Percentiles rank a stretch among this genome's conserved stretches.
Evolutionary conservation across 2,113 vertebrate genomes (phyloP).

Genomic region (Myiagra hebetior): DNA sequence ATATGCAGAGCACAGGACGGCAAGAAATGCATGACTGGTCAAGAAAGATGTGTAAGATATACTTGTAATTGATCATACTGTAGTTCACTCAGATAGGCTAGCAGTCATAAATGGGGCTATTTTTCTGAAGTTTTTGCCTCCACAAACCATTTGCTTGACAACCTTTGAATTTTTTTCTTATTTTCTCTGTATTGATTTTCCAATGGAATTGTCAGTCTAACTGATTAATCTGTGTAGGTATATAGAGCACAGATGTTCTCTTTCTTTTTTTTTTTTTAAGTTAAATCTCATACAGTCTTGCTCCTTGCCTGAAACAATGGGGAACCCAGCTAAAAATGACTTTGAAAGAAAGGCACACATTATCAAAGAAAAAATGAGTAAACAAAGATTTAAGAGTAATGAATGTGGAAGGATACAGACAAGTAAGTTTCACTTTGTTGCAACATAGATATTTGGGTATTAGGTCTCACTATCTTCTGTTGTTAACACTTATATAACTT

Average conservation of each 20-base stretch:
- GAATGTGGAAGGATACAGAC: not conserved
- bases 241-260: not conserved
- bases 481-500: not conserved
- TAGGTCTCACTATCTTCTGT: not conserved
- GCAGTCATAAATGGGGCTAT: constrained; percentile 27
- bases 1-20: not conserved
- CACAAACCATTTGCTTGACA: constrained; percentile 50
- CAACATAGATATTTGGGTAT: not conserved
- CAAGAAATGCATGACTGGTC: not conserved
- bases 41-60: not conserved
- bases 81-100: not conserved
- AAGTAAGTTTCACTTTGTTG: not conserved
- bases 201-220: constrained; percentile 43
- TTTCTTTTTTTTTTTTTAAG: not conserved
- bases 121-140: constrained; percentile 30
- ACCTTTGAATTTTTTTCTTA: constrained; percentile 27
- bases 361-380: not conserved
- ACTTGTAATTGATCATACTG: constrained; percentile 13
- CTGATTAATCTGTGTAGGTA: constrained; percentile 51
- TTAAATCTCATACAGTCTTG: not conserved
- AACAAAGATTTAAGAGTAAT: not conserved
- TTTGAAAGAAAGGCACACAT: not conserved
- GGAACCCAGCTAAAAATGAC: not conserved
- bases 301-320: not conserved
- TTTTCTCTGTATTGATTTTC: constrained; percentile 58